These are phyloP conservation scores for Puffinus mauretanicus DNA, from an alignment of 2,113 vertebrate genomes.

Conservation along the genomic window DNA sequence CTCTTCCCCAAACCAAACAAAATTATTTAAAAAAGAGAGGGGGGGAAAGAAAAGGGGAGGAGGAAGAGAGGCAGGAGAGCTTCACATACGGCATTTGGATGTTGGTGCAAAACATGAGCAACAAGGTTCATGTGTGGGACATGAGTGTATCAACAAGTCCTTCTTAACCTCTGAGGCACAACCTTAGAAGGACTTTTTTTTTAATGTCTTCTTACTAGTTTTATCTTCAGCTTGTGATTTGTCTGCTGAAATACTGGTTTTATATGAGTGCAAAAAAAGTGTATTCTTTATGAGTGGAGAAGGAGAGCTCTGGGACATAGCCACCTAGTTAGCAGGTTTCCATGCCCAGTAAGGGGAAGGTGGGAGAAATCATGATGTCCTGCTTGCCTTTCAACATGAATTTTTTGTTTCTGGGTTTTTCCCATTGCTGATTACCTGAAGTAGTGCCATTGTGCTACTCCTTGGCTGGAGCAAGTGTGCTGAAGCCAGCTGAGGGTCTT, in stretches of 20 bases:
- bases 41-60: not conserved
- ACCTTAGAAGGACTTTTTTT: not conserved
- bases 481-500: not conserved
- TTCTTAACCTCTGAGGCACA: constrained; percentile 19
- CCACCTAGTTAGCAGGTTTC: not conserved
- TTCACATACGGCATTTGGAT: constrained; percentile 28
- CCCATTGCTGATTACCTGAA: not conserved
- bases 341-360: not conserved
- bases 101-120: constrained; percentile 42
- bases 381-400: not conserved
- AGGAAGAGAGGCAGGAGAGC: not conserved
- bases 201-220: not conserved
- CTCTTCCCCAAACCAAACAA: not conserved
- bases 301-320: not conserved
- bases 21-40: not conserved
- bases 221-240: not conserved
- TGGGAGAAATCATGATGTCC: not conserved
- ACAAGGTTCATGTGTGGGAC: constrained; percentile 44
- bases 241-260: not conserved
- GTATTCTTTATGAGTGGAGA: not conserved
- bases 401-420: not conserved
- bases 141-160: not conserved
- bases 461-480: not conserved
- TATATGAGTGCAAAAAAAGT: not conserved
- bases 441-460: not conserved